These are phyloP conservation scores for Iselma pallidipennis DNA, from an alignment of 2,888 invertebrate species.

Conservation along the genomic window DNA sequence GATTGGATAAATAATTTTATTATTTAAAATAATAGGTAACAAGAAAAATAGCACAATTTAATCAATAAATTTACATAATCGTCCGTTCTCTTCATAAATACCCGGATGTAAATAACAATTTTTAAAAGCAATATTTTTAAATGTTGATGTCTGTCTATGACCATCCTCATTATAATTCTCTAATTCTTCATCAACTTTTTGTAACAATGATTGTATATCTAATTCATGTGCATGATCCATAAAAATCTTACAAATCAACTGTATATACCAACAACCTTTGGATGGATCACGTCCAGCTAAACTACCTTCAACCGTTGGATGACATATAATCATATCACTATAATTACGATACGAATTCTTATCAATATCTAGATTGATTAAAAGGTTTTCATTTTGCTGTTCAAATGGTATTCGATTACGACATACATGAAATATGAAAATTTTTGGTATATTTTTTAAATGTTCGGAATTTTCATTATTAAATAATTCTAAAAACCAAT, in stretches of 20 bases:
- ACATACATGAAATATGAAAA: slow-evolving; percentile 73
- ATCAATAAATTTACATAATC: slow-evolving; percentile 17
- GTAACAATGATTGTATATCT: slow-evolving; percentile 66
- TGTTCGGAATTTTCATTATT: slow-evolving; percentile 61
- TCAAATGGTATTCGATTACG: slow-evolving; percentile 43
- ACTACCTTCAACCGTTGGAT: slow-evolving; percentile 13
- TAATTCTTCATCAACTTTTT: slow-evolving; percentile 62
- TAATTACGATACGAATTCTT: slow-evolving; percentile 4
- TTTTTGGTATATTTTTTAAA: slow-evolving; percentile 67
- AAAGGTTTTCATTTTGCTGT: background rate
- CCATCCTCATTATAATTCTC: slow-evolving; percentile 27
- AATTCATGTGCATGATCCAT: slow-evolving; percentile 65
- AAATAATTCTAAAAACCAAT: slow-evolving; percentile 63
- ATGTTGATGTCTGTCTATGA: slow-evolving; percentile 66
- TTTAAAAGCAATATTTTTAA: slow-evolving; percentile 65
- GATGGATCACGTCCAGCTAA: background rate
- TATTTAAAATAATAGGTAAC: background rate
- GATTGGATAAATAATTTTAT: background rate
- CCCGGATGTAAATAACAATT: slow-evolving; percentile 72
- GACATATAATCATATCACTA: slow-evolving; percentile 18
- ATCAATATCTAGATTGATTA: slow-evolving; percentile 11
- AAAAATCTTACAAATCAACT: slow-evolving; percentile 66
- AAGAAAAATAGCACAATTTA: background rate
- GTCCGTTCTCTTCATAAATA: slow-evolving; percentile 53
- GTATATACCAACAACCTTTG: slow-evolving; percentile 72